A percentile compares a stretch with the other conserved stretches of the same genome.
Evolutionary conservation across 2,888 invertebrate species (phyloP).

Genomic region (Notodonta dromedarius): DNA sequence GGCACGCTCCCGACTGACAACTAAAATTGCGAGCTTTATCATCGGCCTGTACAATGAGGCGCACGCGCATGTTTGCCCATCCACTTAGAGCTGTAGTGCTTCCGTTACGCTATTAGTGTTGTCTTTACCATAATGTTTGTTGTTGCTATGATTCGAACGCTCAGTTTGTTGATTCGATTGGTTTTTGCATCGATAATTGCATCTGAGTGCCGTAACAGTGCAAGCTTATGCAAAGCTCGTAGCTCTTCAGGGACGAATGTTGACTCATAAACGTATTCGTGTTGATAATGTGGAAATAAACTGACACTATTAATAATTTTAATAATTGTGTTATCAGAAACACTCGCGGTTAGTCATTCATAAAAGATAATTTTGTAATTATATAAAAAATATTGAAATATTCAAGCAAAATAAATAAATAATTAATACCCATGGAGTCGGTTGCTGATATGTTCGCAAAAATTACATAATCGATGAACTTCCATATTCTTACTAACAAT

Average conservation of each 20-base stretch:
- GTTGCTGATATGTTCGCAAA: no score
- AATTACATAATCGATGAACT: no score
- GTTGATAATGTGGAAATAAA: conserved; percentile 15
- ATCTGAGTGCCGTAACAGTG: conserved; percentile 4
- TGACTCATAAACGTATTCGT: conserved; percentile 18
- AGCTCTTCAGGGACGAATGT: conserved; percentile 10
- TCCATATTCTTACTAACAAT: no score
- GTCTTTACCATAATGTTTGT: conserved; percentile 67
- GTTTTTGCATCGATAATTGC: conserved; percentile 21
- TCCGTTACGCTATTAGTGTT: conserved; percentile 68
- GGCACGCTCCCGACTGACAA: conserved; percentile 72
- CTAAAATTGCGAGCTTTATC: conserved; percentile 78
- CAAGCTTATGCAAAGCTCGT: conserved; percentile 4
- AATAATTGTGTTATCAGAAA: conserved; percentile 11
- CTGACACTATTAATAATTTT: conserved; percentile 10
- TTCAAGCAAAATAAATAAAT: neutral
- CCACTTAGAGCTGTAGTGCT: conserved; percentile 75
- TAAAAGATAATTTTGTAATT: conserved; percentile 4
- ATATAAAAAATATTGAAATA: neutral
- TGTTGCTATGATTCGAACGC: conserved; percentile 50
- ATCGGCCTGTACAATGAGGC: conserved; percentile 47
- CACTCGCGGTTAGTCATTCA: conserved; percentile 6
- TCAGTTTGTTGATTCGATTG: conserved; percentile 36
- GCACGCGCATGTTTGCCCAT: conserved; percentile 67
- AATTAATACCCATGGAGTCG: no score